Conservation (phyloP, 2,797 vertebrate species). For the Poliocrania exsul region DNA sequence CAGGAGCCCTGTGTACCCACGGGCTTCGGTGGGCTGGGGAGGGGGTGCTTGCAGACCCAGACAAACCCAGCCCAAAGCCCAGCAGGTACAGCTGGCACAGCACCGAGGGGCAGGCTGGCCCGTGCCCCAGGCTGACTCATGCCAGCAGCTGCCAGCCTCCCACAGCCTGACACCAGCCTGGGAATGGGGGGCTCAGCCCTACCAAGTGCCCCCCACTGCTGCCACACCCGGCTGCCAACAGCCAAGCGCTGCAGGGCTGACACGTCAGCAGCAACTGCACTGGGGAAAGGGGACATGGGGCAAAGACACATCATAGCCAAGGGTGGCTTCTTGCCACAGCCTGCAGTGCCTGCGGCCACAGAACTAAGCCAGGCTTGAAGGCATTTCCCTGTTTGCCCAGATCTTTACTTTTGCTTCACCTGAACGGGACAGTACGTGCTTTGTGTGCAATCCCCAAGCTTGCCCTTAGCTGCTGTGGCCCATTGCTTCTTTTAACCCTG, state of each 20-base stretch:
- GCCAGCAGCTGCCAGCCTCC: not conserved
- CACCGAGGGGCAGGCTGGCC: not conserved
- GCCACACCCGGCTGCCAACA: fast-evolving
- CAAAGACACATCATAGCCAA: not conserved
- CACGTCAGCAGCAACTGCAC: fast-evolving
- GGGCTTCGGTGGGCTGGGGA: fast-evolving
- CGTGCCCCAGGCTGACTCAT: not conserved
- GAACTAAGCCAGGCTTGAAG: not conserved
- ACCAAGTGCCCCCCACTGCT: fast-evolving
- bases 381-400: not conserved
- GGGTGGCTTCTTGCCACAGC: fast-evolving
- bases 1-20: fast-evolving
- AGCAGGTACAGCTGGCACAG: not conserved
- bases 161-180: fast-evolving
- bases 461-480: not conserved
- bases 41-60: fast-evolving
- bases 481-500: not conserved
- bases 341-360: not conserved
- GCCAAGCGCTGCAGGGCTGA: not conserved
- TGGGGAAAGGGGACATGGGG: not conserved
- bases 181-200: not conserved
- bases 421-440: not conserved
- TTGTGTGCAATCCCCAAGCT: not conserved
- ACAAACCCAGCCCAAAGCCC: not conserved
- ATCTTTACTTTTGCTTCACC: not conserved